Evolutionary conservation across 2,888 invertebrate genomes (phyloP), one percentile per base, ranked within the genome.

Genomic region (Drosophila suboccidentalis): DNA sequence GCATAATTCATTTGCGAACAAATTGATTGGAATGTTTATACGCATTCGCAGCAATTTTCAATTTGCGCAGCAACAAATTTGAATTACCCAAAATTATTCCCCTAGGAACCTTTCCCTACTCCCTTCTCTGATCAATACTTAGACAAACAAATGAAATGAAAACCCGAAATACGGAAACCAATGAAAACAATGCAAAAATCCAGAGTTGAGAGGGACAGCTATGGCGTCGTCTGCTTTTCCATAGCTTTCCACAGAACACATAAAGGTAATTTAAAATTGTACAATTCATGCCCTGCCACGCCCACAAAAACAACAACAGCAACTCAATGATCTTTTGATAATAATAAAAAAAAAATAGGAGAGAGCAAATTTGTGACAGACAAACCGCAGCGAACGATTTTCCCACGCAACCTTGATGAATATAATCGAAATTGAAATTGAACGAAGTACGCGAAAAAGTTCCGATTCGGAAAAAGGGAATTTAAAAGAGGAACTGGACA

Each of bases 21-120:
- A 83, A 79, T 76, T 85, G 82, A 82, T 85, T 79, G 82, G 74
- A 83, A 87, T 87, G 76, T 68, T 75, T 75, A 81, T 87, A 65
- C 67, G 17, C 70, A 65, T 80, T 83, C 58, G 64, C 64, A 67
- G 83, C 73, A 73, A n/a, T n/a, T 74, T 80, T 87, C 78, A 71
- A 80, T 81, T 70, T 76, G 66, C 70, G 77, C 82, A 72, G 71
- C 66, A 80, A 75, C 84, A 80, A 86, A 83, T 87, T 77, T 77
- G 61, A 73, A 71, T 80, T 82, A 80, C 77, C 80, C 73, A 60
- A 65, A 53, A 64, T 22, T 34, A 3, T 15, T 29, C 19, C 22
- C 13, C 17, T 22, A 13, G 6, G 11, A 46, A 13, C 19, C 3
- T 3, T 41, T 4, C 6, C 49, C 26, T 17, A 8, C 9, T 47